Percentiles rank a stretch among this genome's conserved stretches.
Evolutionary conservation across 2,113 vertebrate genomes (phyloP).

Genomic region (Toxostoma redivivum): DNA sequence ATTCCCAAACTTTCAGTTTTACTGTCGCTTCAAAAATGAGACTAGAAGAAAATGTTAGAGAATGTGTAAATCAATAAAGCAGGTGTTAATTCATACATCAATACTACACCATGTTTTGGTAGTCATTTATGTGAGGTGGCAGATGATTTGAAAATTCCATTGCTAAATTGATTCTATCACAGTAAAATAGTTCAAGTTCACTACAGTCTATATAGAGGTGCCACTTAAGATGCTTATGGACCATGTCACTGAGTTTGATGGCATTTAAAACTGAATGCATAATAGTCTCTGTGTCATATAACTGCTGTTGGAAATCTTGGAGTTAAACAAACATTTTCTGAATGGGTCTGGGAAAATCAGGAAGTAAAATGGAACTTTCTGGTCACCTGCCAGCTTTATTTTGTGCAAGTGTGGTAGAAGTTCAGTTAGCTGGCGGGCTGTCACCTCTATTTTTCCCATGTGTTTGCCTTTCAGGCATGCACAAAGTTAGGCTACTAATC

Average conservation of each 20-base stretch:
- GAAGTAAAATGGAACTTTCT: not conserved
- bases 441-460: not conserved
- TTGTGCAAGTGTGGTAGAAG: not conserved
- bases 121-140: not conserved
- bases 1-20: not conserved
- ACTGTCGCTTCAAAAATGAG: not conserved
- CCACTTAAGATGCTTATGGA: not conserved
- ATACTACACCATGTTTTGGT: not conserved
- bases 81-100: not conserved
- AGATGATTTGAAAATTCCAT: not conserved
- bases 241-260: not conserved
- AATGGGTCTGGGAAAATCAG: not conserved
- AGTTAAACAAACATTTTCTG: not conserved
- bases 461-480: not conserved
- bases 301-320: not conserved
- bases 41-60: not conserved
- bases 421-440: not conserved
- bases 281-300: not conserved
- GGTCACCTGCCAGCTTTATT: not conserved
- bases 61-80: not conserved
- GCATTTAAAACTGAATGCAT: not conserved
- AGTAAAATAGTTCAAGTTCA: not conserved
- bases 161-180: not conserved
- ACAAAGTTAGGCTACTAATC: not conserved
- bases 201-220: not conserved